A percentile compares a stretch with the other conserved stretches of the same genome.
These are phyloP conservation scores for Philopedon plagiatum DNA, from an alignment of 2,888 invertebrate genomes.

Conservation along the genomic window DNA sequence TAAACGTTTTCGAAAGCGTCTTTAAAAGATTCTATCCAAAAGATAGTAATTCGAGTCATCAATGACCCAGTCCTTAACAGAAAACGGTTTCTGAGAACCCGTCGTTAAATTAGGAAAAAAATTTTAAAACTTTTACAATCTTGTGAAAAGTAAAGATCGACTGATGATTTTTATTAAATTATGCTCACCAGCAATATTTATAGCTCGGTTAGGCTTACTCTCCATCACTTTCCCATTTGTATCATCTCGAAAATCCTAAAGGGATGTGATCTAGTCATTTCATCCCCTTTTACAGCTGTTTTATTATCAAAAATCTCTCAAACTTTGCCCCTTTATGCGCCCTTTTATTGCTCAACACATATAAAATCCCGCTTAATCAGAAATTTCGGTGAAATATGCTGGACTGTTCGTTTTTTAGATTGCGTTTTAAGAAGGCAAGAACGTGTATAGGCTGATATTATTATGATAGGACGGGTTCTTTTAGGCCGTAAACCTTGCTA, in stretches of 20 bases:
- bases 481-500: neutral
- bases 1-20: no score
- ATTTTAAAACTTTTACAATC: no score
- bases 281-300: slow-evolving; percentile 7
- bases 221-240: neutral
- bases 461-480: neutral
- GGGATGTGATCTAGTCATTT: slow-evolving; percentile 22
- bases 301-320: slow-evolving; percentile 23
- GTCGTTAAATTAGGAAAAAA: no score
- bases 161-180: no score
- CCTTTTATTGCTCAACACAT: slow-evolving; percentile 24
- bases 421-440: neutral
- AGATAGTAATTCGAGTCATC: no score
- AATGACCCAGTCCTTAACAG: no score
- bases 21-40: no score
- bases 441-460: neutral
- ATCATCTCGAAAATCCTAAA: neutral
- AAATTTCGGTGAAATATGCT: slow-evolving; percentile 18
- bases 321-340: slow-evolving; percentile 3
- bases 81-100: no score
- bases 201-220: neutral
- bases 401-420: slow-evolving; percentile 6
- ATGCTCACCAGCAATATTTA: neutral
- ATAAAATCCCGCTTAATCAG: slow-evolving; percentile 21
- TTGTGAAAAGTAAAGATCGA: no score